These are phyloP conservation scores for Cephalopachus bancanus DNA, from an alignment of 2,797 vertebrate species.

Conservation along the genomic window DNA sequence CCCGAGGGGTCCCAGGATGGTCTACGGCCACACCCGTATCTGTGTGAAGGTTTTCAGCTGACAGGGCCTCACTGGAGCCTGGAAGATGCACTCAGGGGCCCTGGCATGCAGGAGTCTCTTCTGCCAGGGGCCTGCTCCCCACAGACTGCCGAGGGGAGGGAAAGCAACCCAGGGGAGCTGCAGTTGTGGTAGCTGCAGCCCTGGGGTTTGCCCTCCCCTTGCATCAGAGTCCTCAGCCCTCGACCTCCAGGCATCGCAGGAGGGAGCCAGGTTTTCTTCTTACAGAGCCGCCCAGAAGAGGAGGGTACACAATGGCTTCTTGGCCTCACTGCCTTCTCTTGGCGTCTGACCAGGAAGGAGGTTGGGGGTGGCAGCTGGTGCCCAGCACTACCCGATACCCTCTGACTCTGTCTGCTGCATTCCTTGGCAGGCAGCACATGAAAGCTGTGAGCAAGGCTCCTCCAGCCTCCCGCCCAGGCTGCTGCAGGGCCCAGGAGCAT, in stretches of 20 bases:
- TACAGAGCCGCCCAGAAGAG: no score
- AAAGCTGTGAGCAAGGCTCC: neutral
- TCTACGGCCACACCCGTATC: slow-evolving; percentile 8
- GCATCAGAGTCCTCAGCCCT: no score
- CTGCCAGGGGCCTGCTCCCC: no score
- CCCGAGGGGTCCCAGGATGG: neutral
- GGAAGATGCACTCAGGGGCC: neutral
- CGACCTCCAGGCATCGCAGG: no score
- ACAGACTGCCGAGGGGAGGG: no score
- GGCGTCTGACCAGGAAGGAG: neutral
- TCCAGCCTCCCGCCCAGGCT: neutral
- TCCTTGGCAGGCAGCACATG: slow-evolving; percentile 66
- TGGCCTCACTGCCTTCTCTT: neutral
- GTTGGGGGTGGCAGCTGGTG: slow-evolving; percentile 62
- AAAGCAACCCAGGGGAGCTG: no score
- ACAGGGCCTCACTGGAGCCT: neutral
- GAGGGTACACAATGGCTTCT: neutral
- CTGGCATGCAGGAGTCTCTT: no score
- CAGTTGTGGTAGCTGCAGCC: no score
- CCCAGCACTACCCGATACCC: slow-evolving; percentile 32
- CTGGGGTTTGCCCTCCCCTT: no score
- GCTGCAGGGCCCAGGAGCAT: neutral
- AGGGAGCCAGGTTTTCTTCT: no score
- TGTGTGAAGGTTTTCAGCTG: neutral
- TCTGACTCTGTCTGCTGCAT: slow-evolving; percentile 65